Evolutionary conservation across 2,888 invertebrate genomes (phyloP).

Genomic region (Cistogaster globosa): DNA sequence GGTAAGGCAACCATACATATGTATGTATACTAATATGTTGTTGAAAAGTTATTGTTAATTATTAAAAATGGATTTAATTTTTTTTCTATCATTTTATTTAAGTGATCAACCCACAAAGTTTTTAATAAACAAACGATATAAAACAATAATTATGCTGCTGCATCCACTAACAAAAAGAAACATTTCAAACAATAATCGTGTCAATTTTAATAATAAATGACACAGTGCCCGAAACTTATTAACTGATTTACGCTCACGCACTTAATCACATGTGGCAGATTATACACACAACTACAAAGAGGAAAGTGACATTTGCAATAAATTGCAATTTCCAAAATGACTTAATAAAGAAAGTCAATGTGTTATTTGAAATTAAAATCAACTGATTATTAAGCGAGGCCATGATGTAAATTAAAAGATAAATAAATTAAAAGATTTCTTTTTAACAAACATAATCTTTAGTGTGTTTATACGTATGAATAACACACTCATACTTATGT

Average conservation of each 20-base stretch:
- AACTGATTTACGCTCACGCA: slow-evolving; percentile 1
- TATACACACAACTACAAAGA: neutral
- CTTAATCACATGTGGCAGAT: neutral
- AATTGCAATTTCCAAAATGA: slow-evolving; percentile 9
- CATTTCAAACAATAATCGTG: neutral
- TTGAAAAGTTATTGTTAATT: neutral
- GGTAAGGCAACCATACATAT: too few species aligned
- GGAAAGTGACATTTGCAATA: slow-evolving; percentile 12
- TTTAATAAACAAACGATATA: neutral
- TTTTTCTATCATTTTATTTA: neutral
- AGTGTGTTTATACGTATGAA: too few species aligned
- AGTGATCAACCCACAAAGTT: neutral
- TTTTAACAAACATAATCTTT: neutral
- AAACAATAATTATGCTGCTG: neutral
- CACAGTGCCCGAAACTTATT: slow-evolving; percentile 17
- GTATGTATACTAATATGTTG: too few species aligned
- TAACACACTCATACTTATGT: too few species aligned
- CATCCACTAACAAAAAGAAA: slow-evolving; percentile 4
- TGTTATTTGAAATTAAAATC: slow-evolving; percentile 33
- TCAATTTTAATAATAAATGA: slow-evolving; percentile 10
- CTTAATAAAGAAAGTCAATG: slow-evolving; percentile 17
- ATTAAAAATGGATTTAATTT: neutral
- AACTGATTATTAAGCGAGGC: slow-evolving; percentile 8
- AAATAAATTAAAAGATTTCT: neutral
- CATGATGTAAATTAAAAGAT: neutral